Conservation (phyloP, 1,140 invertebrate species). For the Lordiphosa mommai region DNA sequence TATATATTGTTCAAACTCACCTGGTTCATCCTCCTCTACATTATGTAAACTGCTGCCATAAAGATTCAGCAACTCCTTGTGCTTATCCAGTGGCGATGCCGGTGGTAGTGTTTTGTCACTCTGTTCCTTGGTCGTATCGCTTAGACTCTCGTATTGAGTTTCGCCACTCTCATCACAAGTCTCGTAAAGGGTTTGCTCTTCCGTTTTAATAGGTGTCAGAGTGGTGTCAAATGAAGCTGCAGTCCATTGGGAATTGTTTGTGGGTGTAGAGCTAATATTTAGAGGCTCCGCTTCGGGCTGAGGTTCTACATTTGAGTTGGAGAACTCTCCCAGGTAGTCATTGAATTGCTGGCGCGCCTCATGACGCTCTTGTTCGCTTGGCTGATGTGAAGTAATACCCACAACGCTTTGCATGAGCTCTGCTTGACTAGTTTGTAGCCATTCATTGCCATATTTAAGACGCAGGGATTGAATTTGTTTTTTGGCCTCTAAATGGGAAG, state of each 20-base stretch:
- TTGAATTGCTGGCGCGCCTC: slow-evolving; percentile 52
- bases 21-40: slow-evolving; percentile 37
- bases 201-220: slow-evolving; percentile 36
- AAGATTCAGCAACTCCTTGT: slow-evolving; percentile 41
- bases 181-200: slow-evolving; percentile 44
- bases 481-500: slow-evolving; percentile 82
- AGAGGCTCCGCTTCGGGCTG: background rate
- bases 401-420: slow-evolving; percentile 80
- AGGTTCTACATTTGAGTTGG: background rate
- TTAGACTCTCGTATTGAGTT: slow-evolving; percentile 42
- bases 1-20: slow-evolving; percentile 11
- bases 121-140: slow-evolving; percentile 1
- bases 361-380: slow-evolving; percentile 31
- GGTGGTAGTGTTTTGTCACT: background rate
- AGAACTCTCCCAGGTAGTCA: slow-evolving; percentile 58
- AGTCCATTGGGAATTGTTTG: slow-evolving; percentile 2
- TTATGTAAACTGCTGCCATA: slow-evolving; percentile 22
- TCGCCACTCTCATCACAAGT: slow-evolving; percentile 37
- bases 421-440: slow-evolving; percentile 82
- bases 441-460: slow-evolving; percentile 82
- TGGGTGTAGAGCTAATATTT: slow-evolving; percentile 49
- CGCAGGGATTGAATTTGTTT: slow-evolving; percentile 82
- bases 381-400: background rate
- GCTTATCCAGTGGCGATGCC: slow-evolving; percentile 32
- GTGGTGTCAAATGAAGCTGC: slow-evolving; percentile 13